Conservation (phyloP, 2,797 vertebrate species). For the Cossypha polioptera region DNA sequence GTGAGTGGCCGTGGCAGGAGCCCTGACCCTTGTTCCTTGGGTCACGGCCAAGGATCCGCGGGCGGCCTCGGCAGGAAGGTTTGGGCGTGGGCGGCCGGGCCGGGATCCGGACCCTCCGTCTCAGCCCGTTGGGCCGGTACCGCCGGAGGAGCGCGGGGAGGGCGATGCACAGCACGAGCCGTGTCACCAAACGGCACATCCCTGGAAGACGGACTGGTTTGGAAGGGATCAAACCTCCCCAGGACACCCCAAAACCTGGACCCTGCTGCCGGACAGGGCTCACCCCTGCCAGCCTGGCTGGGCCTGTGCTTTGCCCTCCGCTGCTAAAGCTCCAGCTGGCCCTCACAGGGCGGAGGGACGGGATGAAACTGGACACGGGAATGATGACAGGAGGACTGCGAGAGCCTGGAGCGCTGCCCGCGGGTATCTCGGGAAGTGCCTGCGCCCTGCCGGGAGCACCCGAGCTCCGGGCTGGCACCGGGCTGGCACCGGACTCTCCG, state of each 20-base stretch:
- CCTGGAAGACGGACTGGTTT: fast-evolving
- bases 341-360: not conserved
- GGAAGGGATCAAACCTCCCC: not conserved
- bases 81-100: not conserved
- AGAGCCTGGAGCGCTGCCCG: not conserved
- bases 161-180: fast-evolving
- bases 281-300: not conserved
- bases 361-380: not conserved
- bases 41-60: not conserved
- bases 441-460: not conserved
- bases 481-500: too few species aligned
- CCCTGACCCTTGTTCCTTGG: not conserved
- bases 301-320: not conserved
- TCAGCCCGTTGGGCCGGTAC: not conserved
- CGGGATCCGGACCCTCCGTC: not conserved
- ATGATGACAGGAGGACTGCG: not conserved
- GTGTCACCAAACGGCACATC: not conserved
- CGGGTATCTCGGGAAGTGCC: fast-evolving
- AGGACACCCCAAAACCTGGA: not conserved
- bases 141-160: not conserved
- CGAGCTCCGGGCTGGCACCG: not conserved
- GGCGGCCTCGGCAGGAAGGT: not conserved
- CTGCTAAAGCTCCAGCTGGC: fast-evolving
- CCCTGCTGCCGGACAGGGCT: not conserved
- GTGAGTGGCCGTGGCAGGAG: fast-evolving